Evolutionary conservation across 2,888 invertebrate species (phyloP).

Genomic region (Perdita meconis): DNA sequence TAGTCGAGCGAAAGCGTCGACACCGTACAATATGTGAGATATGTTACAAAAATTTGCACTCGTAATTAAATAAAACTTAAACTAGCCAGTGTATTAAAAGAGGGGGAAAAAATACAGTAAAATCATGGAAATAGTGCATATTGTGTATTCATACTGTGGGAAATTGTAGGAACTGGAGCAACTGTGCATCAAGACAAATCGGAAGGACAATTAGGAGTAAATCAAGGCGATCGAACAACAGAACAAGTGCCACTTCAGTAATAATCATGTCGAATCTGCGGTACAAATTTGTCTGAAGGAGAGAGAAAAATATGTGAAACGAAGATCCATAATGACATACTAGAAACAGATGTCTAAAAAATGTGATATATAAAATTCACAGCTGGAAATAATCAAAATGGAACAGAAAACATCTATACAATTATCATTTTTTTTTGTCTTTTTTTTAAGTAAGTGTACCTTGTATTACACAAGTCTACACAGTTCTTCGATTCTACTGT

Average conservation of each 20-base stretch:
- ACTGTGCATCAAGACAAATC: conserved; percentile 2
- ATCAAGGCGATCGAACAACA: conserved; percentile 6
- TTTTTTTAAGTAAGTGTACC: conserved; percentile 58
- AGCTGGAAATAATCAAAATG: conserved; percentile 70
- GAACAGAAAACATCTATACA: conserved; percentile 54
- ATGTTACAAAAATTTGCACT: conserved; percentile 37
- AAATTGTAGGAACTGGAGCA: conserved; percentile 24
- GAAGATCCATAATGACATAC: conserved; percentile 50
- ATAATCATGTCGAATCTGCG: conserved; percentile 42
- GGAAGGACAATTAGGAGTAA: conserved; percentile 4
- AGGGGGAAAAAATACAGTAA: neutral
- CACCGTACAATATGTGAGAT: conserved; percentile 26
- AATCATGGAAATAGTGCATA: conserved; percentile 30
- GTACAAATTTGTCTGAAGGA: conserved; percentile 49
- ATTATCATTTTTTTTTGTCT: conserved; percentile 49
- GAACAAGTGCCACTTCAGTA: conserved; percentile 44
- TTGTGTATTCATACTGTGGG: conserved; percentile 32
- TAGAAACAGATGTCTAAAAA: conserved; percentile 68
- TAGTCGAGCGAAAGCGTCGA: conserved; percentile 39
- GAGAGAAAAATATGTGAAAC: conserved; percentile 4
- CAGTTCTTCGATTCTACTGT: conserved; percentile 53
- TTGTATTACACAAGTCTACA: conserved; percentile 53
- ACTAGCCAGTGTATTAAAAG: conserved; percentile 22
- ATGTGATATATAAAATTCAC: conserved; percentile 72
- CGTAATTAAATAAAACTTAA: conserved; percentile 1